Conservation (phyloP, 2,113 vertebrate genomes). For the Crotalus horridus region DNA sequence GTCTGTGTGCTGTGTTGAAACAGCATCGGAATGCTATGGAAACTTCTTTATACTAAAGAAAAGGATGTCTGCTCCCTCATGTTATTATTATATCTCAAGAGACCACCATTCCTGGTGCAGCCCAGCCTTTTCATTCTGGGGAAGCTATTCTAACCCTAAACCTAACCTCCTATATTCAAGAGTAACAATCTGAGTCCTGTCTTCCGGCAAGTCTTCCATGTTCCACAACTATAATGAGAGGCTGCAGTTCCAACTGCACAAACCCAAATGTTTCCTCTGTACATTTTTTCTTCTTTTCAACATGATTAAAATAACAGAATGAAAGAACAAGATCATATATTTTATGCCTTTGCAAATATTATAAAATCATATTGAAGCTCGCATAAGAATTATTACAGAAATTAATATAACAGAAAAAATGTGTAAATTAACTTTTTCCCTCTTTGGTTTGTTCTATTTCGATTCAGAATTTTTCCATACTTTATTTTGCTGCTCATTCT, state of each 20-base stretch:
- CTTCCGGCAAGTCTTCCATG: background rate
- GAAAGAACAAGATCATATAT: background rate
- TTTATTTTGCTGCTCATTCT: background rate
- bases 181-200: background rate
- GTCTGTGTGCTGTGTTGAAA: background rate
- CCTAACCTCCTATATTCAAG: background rate
- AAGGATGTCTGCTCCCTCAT: background rate
- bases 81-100: background rate
- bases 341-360: background rate
- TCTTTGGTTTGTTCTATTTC: background rate
- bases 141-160: background rate
- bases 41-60: background rate
- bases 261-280: background rate
- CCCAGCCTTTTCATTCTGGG: background rate
- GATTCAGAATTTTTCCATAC: background rate
- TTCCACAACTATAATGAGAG: background rate
- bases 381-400: background rate
- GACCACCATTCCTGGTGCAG: background rate
- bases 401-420: background rate
- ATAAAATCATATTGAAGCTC: background rate
- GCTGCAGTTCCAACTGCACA: background rate
- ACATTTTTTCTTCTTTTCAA: background rate
- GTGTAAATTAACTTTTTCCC: background rate
- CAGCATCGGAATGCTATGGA: background rate
- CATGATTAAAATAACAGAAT: background rate